Evolutionary conservation across 2,113 vertebrate genomes (phyloP).

Genomic region (Limnothrissa miodon): DNA sequence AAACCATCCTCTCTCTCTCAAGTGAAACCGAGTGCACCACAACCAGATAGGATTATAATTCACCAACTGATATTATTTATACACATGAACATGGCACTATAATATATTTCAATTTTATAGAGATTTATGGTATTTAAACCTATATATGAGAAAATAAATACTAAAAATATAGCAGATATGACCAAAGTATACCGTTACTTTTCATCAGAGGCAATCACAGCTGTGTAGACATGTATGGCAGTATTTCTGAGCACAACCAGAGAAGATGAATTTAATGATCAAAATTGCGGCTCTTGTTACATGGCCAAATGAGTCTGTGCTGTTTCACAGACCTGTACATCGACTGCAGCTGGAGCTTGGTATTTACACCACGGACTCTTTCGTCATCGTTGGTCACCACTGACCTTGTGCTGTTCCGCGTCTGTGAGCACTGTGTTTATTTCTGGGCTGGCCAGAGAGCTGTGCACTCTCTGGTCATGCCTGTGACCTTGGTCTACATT

Average conservation of each 20-base stretch:
- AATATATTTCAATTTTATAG: too few species aligned
- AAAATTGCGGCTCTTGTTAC: background rate
- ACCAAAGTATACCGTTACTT: background rate
- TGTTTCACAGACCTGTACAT: background rate
- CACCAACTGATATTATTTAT: background rate
- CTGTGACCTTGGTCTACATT: slow-evolving; percentile 30
- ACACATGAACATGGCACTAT: background rate
- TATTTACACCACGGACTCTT: slow-evolving; percentile 60
- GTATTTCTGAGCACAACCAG: background rate
- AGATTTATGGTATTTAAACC: background rate
- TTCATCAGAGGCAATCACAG: background rate
- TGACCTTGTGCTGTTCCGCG: slow-evolving; percentile 58
- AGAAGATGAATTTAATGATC: background rate
- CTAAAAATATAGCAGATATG: background rate
- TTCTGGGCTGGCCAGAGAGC: slow-evolving; percentile 4
- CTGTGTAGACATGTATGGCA: background rate
- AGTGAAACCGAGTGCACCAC: background rate
- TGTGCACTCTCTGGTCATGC: slow-evolving; percentile 15
- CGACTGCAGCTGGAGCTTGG: slow-evolving; percentile 53
- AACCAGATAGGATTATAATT: background rate
- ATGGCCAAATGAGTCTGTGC: background rate
- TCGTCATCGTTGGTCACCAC: slow-evolving; percentile 56
- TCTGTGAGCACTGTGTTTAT: slow-evolving; percentile 32
- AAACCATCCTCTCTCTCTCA: background rate
- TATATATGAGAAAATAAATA: background rate